Percentiles rank a stretch among this genome's conserved stretches.
phyloP scores from a whole-genome alignment of 2,113 vertebrate species.

The Hemibagrus wyckioides region DNA sequence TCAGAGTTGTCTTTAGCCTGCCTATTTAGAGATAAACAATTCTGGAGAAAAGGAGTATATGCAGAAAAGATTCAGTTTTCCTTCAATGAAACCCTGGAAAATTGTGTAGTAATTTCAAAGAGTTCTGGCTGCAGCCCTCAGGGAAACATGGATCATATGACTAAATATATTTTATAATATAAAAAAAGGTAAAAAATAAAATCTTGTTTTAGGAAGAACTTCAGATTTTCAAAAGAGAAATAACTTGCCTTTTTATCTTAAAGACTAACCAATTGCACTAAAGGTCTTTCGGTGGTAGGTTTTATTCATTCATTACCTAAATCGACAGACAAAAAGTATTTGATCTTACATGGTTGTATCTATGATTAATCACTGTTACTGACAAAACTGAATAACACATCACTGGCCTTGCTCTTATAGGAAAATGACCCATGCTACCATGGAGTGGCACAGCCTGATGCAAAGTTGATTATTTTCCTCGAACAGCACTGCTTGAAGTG shows the following conservation, averaged over 20 bases:
- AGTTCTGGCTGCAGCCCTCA: neutral
- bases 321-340: neutral
- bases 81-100: neutral
- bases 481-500: neutral
- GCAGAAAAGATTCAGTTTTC: neutral
- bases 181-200: neutral
- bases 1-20: slow-evolving; percentile 29
- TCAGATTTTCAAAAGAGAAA: neutral
- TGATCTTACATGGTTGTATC: neutral
- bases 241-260: too few relatives aligned
- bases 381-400: neutral
- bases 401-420: neutral
- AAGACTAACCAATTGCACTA: neutral
- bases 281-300: neutral
- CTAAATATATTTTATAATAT: neutral
- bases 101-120: neutral
- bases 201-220: neutral
- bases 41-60: neutral
- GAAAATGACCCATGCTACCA: neutral
- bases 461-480: neutral
- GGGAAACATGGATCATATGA: neutral
- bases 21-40: neutral
- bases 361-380: neutral
- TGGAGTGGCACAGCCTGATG: neutral
- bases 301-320: neutral